Evolutionary conservation across 2,113 vertebrate species (phyloP).

Genomic region (Perca fluviatilis): DNA sequence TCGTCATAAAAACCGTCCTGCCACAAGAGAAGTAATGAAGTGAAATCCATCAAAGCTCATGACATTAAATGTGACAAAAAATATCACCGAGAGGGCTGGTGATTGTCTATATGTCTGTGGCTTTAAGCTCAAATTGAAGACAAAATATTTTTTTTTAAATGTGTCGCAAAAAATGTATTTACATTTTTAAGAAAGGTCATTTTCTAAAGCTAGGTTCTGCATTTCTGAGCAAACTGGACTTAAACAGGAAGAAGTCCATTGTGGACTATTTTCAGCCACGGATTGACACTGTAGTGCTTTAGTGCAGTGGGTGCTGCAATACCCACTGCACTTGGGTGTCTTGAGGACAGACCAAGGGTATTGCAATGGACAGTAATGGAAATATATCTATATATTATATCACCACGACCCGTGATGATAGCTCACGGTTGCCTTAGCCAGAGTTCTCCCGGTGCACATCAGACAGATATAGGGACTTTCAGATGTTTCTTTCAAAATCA

Average conservation of each 20-base stretch:
- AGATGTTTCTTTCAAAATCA: neutral
- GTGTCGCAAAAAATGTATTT: neutral
- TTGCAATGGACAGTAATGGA: neutral
- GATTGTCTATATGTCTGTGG: neutral
- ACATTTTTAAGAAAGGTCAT: neutral
- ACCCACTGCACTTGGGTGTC: neutral
- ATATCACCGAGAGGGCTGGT: neutral
- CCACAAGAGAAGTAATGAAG: neutral
- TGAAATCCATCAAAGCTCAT: neutral
- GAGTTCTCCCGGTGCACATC: slow-evolving; percentile 5
- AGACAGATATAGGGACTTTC: neutral
- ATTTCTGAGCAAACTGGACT: neutral
- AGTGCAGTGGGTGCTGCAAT: neutral
- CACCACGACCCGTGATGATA: neutral
- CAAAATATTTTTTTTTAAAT: neutral
- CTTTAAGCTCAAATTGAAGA: neutral
- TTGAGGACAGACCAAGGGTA: neutral
- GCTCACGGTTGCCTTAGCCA: neutral
- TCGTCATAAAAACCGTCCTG: neutral
- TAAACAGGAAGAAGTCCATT: neutral
- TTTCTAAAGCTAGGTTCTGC: neutral
- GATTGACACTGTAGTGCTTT: neutral
- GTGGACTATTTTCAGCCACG: neutral
- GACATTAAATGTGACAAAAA: neutral
- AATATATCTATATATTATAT: neutral